Percentiles rank a stretch among this genome's conserved stretches.
Conservation (phyloP, 2,113 vertebrate species). For the Oncorhynchus mykiss region DNA sequence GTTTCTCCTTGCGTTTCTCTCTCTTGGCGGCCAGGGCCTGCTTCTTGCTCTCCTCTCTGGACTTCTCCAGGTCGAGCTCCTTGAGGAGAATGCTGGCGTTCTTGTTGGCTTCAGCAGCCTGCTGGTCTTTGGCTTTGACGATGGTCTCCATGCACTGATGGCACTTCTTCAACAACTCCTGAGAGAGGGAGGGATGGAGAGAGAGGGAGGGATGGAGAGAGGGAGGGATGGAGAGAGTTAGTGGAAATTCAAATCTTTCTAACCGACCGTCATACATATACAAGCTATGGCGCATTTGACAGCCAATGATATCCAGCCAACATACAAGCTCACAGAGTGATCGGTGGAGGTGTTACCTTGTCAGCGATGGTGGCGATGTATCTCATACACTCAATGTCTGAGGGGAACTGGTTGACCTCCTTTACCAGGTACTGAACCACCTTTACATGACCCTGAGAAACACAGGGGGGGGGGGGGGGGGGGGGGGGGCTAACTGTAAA, state of each 20-base stretch:
- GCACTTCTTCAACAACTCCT: slow-evolving; percentile 98
- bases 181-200: no score
- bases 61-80: slow-evolving; percentile 98
- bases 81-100: slow-evolving; percentile 97
- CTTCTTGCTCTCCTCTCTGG: slow-evolving; percentile 97
- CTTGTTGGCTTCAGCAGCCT: slow-evolving; percentile 98
- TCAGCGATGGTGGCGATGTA: slow-evolving; percentile 98
- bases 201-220: neutral
- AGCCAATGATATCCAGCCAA: no score
- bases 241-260: neutral
- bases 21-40: slow-evolving; percentile 96
- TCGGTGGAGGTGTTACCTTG: slow-evolving; percentile 77
- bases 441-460: slow-evolving; percentile 91
- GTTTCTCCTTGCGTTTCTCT: slow-evolving; percentile 97
- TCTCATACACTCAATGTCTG: slow-evolving; percentile 98
- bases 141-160: slow-evolving; percentile 99
- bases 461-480: neutral
- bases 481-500: no score
- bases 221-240: neutral
- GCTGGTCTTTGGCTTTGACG: slow-evolving; percentile 99
- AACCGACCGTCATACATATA: no score
- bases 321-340: neutral
- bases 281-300: no score
- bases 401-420: slow-evolving; percentile 97
- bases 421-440: slow-evolving; percentile 98